Percentiles rank a stretch among this genome's conserved stretches.
These are phyloP conservation scores for Acipenser ruthenus DNA, from an alignment of 2,797 vertebrate species.

Conservation along the genomic window DNA sequence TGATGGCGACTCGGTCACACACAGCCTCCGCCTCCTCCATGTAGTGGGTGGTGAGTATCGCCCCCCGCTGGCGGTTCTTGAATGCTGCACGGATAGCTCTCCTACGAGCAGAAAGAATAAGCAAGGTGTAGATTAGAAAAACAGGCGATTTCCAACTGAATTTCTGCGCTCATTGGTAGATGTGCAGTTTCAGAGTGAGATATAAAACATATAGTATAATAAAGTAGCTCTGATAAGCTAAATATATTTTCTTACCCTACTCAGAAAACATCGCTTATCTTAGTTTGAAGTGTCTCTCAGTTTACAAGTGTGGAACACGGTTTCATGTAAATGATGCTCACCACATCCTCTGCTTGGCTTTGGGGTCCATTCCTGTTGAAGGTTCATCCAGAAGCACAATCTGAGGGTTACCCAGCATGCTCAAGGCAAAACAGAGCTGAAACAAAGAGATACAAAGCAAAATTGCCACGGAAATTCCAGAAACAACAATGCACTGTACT, in stretches of 20 bases:
- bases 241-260: too few species aligned
- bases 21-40: constrained; percentile 88
- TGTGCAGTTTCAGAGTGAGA: too few species aligned
- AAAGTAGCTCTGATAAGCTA: too few species aligned
- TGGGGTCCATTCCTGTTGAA: constrained; percentile 77
- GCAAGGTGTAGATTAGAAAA: too few species aligned
- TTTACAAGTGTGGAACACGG: too few species aligned
- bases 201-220: too few species aligned
- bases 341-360: constrained; percentile 76
- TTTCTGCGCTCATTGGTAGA: too few species aligned
- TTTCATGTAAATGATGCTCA: constrained; percentile 42
- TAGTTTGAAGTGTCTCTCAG: too few species aligned
- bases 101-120: constrained; percentile 45
- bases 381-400: constrained; percentile 84
- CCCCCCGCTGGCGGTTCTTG: constrained; percentile 59
- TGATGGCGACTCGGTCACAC: constrained; percentile 83
- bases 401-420: constrained; percentile 75
- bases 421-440: constrained; percentile 78
- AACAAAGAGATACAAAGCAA: background rate
- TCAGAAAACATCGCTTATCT: too few species aligned
- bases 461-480: too few species aligned
- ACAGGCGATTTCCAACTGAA: too few species aligned
- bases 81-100: constrained; percentile 64
- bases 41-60: constrained; percentile 77
- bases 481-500: too few species aligned